A percentile compares a stretch with the other conserved stretches of the same genome.
Conservation (phyloP, 2,797 vertebrate species). For the Manis javanica region DNA sequence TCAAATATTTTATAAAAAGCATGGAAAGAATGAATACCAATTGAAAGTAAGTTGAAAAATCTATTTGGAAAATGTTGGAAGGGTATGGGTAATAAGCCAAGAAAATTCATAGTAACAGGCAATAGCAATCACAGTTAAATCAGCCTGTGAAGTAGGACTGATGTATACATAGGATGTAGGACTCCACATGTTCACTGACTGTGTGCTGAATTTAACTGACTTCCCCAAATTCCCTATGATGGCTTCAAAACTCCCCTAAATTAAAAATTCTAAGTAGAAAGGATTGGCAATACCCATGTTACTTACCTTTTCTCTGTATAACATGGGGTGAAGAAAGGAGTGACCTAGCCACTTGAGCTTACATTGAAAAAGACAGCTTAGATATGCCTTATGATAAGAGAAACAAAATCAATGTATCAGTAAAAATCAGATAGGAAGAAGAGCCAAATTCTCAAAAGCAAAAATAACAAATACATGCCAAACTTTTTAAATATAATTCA, state of each 20-base stretch:
- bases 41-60: background rate
- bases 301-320: background rate
- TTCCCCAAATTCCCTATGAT: background rate
- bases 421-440: background rate
- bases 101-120: background rate
- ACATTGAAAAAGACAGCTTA: background rate
- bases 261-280: background rate
- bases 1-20: background rate
- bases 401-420: background rate
- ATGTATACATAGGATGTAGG: background rate
- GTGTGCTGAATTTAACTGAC: background rate
- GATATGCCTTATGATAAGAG: background rate
- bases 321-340: background rate
- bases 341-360: background rate
- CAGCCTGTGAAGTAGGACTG: background rate
- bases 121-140: background rate
- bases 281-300: background rate
- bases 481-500: background rate
- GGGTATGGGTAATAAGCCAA: background rate
- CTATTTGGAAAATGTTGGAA: background rate
- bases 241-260: background rate
- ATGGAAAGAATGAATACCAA: background rate
- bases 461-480: background rate
- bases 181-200: background rate
- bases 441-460: background rate